Evolutionary conservation across 2,113 vertebrate species (phyloP).

Genomic region (Dunckerocampus dactyliophorus): DNA sequence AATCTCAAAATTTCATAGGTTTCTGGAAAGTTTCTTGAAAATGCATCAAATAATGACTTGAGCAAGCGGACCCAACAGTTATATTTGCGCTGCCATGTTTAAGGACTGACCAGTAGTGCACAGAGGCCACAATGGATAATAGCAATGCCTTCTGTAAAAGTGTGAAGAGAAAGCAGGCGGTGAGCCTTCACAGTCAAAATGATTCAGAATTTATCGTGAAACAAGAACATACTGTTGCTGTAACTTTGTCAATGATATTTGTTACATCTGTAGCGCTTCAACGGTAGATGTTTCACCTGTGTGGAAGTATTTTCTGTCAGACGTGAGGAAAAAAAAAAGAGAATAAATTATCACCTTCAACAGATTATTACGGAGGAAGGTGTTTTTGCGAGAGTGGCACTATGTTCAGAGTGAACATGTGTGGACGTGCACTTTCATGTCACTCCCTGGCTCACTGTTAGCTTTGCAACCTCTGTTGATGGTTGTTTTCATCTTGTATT

Average conservation of each 20-base stretch:
- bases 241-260: slow-evolving; percentile 37
- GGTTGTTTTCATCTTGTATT: background rate
- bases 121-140: background rate
- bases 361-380: slow-evolving; percentile 50
- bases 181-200: no score
- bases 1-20: no score
- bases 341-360: slow-evolving; percentile 62
- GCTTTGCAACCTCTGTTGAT: background rate
- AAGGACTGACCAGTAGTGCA: no score
- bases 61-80: no score
- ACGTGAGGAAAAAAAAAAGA: slow-evolving; percentile 16
- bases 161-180: background rate
- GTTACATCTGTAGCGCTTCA: slow-evolving; percentile 39
- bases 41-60: no score
- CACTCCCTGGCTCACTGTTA: slow-evolving; percentile 9
- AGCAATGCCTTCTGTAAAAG: background rate
- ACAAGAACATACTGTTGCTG: background rate
- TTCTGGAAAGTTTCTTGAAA: no score
- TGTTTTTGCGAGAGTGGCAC: slow-evolving; percentile 38
- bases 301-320: slow-evolving; percentile 37
- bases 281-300: slow-evolving; percentile 34
- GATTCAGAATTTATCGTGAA: background rate
- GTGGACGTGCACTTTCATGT: slow-evolving; percentile 32
- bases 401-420: slow-evolving; percentile 34
- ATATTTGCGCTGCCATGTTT: no score